These are phyloP conservation scores for Xanthia icteritia DNA, from an alignment of 2,888 invertebrate species.

Conservation along the genomic window DNA sequence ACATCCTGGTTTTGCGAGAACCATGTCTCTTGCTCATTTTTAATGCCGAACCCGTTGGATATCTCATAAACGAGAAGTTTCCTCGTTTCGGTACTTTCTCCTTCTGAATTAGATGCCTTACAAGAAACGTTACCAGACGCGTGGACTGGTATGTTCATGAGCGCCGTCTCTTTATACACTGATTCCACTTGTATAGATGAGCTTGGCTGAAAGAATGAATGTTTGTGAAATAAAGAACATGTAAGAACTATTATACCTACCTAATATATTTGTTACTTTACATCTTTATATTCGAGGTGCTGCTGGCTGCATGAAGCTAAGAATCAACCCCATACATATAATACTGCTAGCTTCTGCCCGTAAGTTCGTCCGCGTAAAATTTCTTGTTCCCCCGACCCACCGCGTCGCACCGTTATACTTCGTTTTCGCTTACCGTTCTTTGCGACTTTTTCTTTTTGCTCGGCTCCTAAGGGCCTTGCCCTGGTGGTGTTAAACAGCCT, in stretches of 20 bases:
- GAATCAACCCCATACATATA: background rate
- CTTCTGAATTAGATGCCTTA: constrained; percentile 69
- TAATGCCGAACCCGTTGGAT: constrained; percentile 80
- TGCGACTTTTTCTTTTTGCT: background rate
- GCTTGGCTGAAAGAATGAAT: constrained; percentile 62
- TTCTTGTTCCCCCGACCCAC: background rate
- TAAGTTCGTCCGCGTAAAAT: background rate
- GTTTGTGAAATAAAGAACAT: background rate
- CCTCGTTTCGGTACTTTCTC: constrained; percentile 41
- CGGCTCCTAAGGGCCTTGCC: background rate
- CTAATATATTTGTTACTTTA: background rate
- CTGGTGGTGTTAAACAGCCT: background rate
- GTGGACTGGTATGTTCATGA: constrained; percentile 69
- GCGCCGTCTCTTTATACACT: constrained; percentile 72
- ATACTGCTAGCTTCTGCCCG: background rate
- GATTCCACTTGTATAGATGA: constrained; percentile 46
- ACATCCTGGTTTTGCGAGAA: constrained; percentile 76
- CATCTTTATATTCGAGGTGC: background rate
- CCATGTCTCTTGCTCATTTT: constrained; percentile 71
- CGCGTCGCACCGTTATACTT: background rate
- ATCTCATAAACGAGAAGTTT: constrained; percentile 80
- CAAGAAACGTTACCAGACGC: constrained; percentile 79
- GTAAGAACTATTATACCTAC: background rate
- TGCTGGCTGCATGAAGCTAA: background rate
- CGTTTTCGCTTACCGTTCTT: background rate